These are phyloP conservation scores for Aphrocallistes beatrix DNA, from an alignment of 37 sponge, comb jelly and placozoan genomes.

Conservation along the genomic window DNA sequence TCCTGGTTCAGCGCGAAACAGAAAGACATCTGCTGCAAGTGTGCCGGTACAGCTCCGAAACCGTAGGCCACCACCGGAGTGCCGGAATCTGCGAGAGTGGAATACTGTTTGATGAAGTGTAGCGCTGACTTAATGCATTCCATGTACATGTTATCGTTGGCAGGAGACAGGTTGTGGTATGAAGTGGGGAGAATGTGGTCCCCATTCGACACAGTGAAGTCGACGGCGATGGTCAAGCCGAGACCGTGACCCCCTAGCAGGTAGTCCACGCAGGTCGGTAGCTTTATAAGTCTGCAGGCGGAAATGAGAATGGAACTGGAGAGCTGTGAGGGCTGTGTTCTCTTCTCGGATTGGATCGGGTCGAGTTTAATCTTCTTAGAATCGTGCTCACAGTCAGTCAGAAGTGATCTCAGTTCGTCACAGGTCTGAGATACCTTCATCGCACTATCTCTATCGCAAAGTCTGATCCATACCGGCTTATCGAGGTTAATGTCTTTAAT, in stretches of 20 bases:
- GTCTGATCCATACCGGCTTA: background rate
- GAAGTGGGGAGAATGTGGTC: background rate
- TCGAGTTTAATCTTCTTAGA: background rate
- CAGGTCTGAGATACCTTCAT: background rate
- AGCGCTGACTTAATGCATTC: background rate
- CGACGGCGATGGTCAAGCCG: background rate
- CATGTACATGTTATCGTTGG: background rate
- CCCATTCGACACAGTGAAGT: background rate
- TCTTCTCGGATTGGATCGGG: background rate
- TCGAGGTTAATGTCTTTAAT: background rate
- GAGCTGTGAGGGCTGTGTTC: background rate
- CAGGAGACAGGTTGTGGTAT: background rate
- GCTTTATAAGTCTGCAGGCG: background rate
- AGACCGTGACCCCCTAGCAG: background rate
- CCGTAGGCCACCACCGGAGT: background rate
- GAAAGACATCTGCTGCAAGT: background rate
- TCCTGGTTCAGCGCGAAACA: background rate
- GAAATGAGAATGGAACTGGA: background rate
- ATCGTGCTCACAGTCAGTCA: background rate
- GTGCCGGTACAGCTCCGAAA: background rate
- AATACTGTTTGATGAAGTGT: background rate
- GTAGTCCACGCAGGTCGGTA: background rate
- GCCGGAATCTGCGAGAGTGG: background rate
- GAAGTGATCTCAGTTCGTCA: background rate
- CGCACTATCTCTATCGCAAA: background rate